Conservation (phyloP, 1,140 invertebrate species). For the Patella vulgata region DNA sequence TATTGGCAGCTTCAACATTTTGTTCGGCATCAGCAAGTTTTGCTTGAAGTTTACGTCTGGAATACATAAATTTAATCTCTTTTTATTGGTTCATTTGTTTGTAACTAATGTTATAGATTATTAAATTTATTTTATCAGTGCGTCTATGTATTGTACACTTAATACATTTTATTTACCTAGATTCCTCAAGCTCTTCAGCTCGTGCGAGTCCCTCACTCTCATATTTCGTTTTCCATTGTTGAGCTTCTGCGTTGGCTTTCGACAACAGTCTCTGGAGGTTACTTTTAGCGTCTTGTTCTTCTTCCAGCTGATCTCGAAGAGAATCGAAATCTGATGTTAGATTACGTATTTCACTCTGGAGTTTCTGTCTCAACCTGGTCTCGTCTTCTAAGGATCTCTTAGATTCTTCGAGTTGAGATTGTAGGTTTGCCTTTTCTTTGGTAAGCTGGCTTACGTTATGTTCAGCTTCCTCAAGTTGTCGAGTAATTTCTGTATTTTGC, state of each 20-base stretch:
- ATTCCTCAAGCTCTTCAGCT: constrained; percentile 97
- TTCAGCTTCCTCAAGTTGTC: constrained; percentile 91
- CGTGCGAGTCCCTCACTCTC: constrained; percentile 95
- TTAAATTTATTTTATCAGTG: no score
- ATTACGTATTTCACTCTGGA: constrained; percentile 74
- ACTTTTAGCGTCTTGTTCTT: constrained; percentile 81
- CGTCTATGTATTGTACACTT: constrained; percentile 78
- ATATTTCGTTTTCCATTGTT: constrained; percentile 96
- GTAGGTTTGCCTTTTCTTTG: constrained; percentile 94
- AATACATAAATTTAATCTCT: constrained; percentile 2
- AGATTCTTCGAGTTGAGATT: constrained; percentile 86
- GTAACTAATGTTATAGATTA: background rate
- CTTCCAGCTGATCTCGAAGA: constrained; percentile 92
- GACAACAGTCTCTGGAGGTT: constrained; percentile 91
- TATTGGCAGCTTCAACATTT: constrained; percentile 87
- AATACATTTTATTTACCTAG: constrained; percentile 73
- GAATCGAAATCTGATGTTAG: constrained; percentile 97
- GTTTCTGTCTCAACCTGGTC: constrained; percentile 71
- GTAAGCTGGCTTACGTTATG: constrained; percentile 94
- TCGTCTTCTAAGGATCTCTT: constrained; percentile 82
- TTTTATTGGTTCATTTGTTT: no score
- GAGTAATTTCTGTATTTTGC: constrained; percentile 92
- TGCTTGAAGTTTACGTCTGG: constrained; percentile 87
- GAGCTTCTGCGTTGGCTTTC: constrained; percentile 92
- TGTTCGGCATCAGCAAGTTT: constrained; percentile 97